phyloP scores from a whole-genome alignment of 1,140 invertebrate species.

The Teleogryllus occipitalis region DNA sequence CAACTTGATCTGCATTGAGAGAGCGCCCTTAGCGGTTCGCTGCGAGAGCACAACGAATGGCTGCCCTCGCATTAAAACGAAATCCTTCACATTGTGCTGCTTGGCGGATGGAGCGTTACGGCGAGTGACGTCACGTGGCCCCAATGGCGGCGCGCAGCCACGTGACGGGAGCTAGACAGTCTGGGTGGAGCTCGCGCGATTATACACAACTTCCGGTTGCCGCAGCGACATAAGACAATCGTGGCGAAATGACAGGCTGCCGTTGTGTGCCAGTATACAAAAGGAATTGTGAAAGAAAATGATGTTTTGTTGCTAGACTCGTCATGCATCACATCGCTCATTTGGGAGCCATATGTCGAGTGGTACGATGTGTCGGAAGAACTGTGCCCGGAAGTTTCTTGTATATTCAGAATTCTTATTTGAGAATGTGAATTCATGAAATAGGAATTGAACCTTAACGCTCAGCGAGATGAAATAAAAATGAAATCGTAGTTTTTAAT shows the following conservation, averaged over 20 bases:
- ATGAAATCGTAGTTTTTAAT: too few species aligned
- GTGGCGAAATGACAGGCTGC: not conserved
- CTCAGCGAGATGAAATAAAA: too few species aligned
- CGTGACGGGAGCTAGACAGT: not conserved
- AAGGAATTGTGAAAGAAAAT: not conserved
- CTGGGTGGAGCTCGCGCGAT: not conserved
- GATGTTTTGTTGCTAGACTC: not conserved
- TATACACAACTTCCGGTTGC: not conserved
- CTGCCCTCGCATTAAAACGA: not conserved
- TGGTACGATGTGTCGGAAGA: too few species aligned
- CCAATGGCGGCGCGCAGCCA: not conserved
- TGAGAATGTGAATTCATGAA: too few species aligned
- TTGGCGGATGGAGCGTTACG: not conserved
- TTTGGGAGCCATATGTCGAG: not conserved
- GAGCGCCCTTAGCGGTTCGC: too few species aligned
- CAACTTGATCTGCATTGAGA: too few species aligned
- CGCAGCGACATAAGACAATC: not conserved
- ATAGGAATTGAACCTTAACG: too few species aligned
- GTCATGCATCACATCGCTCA: not conserved
- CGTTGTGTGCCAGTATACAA: not conserved
- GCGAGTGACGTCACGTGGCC: not conserved
- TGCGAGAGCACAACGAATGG: not conserved
- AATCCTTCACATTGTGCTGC: not conserved
- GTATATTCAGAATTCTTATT: too few species aligned
- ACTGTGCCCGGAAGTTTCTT: too few species aligned